These are phyloP conservation scores for Acrossocheilus fasciatus DNA, from an alignment of 2,797 vertebrate species.

Conservation along the genomic window DNA sequence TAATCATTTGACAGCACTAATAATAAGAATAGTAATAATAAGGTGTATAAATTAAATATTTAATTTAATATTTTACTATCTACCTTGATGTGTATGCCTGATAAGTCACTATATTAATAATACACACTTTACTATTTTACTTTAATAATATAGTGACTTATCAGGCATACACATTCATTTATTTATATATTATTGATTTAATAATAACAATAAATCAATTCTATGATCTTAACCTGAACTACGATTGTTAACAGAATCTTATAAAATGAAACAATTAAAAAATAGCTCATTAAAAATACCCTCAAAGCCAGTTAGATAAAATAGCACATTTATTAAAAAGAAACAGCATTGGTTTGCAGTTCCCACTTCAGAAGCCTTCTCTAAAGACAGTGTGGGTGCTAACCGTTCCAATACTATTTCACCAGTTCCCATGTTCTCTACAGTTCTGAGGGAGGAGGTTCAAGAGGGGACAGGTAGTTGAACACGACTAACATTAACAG, in stretches of 20 bases:
- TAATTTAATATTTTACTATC: too few species aligned
- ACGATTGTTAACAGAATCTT: background rate
- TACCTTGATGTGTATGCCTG: too few species aligned
- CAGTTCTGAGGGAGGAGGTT: slow-evolving; percentile 56
- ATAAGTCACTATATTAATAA: too few species aligned
- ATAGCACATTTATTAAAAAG: slow-evolving; percentile 89
- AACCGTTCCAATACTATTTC: slow-evolving; percentile 57
- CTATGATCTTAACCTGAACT: background rate
- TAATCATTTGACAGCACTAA: too few species aligned
- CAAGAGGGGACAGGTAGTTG: slow-evolving; percentile 44
- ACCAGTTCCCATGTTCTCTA: slow-evolving; percentile 62
- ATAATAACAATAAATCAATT: background rate
- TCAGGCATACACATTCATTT: background rate
- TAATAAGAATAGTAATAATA: too few species aligned
- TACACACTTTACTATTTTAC: too few species aligned
- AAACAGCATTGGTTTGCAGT: slow-evolving; percentile 78
- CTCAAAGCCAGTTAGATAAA: slow-evolving; percentile 76
- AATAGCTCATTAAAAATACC: slow-evolving; percentile 18
- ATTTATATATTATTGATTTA: background rate
- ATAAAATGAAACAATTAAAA: background rate
- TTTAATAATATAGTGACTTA: background rate
- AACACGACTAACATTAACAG: slow-evolving; percentile 42
- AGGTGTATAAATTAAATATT: too few species aligned
- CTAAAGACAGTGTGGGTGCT: slow-evolving; percentile 60
- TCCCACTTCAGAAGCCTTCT: slow-evolving; percentile 66